A percentile compares a stretch with the other conserved stretches of the same genome.
These are phyloP conservation scores for Aix galericulata DNA, from an alignment of 2,113 vertebrate genomes.

Conservation along the genomic window DNA sequence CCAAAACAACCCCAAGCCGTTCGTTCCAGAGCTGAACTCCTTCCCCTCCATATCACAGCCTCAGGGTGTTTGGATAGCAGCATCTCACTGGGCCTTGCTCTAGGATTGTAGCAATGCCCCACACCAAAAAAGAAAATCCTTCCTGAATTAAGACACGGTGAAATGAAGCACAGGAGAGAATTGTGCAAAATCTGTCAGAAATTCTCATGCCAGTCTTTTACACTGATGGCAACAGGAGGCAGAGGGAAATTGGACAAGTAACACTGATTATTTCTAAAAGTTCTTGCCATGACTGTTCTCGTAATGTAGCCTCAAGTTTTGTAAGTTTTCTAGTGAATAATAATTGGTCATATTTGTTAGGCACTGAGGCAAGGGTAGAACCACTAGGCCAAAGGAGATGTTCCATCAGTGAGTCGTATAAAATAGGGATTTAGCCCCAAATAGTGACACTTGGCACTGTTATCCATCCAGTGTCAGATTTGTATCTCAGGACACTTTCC, in stretches of 20 bases:
- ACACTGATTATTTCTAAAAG: not conserved
- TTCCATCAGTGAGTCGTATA: not conserved
- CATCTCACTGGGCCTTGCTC: not conserved
- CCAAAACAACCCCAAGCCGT: not conserved
- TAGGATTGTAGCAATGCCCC: not conserved
- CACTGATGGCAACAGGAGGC: not conserved
- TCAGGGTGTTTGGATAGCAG: not conserved
- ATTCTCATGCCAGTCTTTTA: not conserved
- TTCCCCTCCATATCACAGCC: not conserved
- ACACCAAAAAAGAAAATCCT: not conserved
- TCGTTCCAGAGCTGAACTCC: not conserved
- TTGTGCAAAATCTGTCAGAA: not conserved
- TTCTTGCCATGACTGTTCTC: not conserved
- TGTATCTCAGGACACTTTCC: not conserved
- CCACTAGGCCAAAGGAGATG: not conserved
- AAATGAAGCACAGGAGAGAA: not conserved
- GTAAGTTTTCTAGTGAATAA: not conserved
- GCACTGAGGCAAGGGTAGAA: not conserved
- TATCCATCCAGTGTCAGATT: not conserved
- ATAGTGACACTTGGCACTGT: not conserved
- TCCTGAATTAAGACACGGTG: not conserved
- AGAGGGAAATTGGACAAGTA: not conserved
- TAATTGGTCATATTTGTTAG: not conserved
- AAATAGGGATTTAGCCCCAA: not conserved
- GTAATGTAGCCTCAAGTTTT: not conserved